Conservation (phyloP, 2,797 vertebrate genomes). For the Phrynocephalus guinanensis region DNA sequence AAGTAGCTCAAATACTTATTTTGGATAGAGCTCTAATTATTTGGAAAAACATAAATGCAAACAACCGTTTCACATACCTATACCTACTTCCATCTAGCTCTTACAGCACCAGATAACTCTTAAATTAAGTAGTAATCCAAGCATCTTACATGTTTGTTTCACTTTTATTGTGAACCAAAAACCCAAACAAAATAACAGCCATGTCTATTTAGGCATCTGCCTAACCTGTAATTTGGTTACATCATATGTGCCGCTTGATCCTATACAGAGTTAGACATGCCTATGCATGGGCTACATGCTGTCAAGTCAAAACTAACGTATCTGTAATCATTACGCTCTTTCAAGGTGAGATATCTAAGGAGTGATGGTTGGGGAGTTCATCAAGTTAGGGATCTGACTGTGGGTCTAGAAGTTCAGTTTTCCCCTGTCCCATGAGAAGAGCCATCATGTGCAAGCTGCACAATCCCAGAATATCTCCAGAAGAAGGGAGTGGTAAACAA, state of each 20-base stretch:
- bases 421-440: no score
- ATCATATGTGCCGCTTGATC: background rate
- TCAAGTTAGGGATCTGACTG: no score
- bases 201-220: background rate
- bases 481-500: no score
- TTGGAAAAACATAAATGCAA: constrained; percentile 14
- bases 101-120: constrained; percentile 41
- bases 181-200: constrained; percentile 36
- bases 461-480: no score
- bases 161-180: constrained; percentile 41
- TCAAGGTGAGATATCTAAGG: no score
- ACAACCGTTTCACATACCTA: constrained; percentile 54
- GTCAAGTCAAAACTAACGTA: no score
- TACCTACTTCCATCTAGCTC: constrained; percentile 52
- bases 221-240: background rate
- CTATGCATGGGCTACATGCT: no score
- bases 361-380: no score
- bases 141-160: constrained; percentile 29
- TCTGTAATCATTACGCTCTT: no score
- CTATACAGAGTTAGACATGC: no score
- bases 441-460: no score
- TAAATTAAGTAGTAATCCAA: constrained; percentile 37
- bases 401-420: no score
- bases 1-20: background rate
- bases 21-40: background rate